phyloP scores from a whole-genome alignment of 2,113 vertebrate species.

The Gopherus flavomarginatus region DNA sequence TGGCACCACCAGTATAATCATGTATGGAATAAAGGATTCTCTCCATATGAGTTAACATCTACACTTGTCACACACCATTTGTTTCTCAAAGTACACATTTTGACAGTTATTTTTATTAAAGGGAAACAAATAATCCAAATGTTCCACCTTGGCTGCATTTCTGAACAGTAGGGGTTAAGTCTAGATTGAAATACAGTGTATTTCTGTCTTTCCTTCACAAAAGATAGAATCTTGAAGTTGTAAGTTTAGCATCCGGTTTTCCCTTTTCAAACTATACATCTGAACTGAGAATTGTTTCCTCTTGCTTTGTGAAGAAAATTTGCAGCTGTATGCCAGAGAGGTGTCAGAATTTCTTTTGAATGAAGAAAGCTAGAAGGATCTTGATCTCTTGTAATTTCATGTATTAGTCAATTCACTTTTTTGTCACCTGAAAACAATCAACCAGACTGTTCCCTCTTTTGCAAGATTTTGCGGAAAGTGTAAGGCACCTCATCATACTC shows the following conservation, averaged over 20 bases:
- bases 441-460: not conserved
- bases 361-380: not conserved
- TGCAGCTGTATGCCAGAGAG: not conserved
- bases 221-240: not conserved
- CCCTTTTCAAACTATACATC: not conserved
- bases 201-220: slow-evolving; percentile 16
- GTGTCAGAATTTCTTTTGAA: not conserved
- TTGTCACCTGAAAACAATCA: not conserved
- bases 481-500: not conserved
- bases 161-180: slow-evolving; percentile 2
- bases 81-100: not conserved
- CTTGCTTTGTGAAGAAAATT: not conserved
- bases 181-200: not conserved
- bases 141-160: not conserved
- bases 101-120: slow-evolving; percentile 1
- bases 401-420: not conserved
- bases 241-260: not conserved
- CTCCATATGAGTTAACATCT: not conserved
- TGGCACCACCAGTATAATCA: not conserved
- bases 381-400: not conserved
- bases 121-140: not conserved
- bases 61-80: not conserved
- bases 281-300: not conserved
- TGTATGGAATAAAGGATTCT: not conserved
- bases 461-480: not conserved